Conservation (phyloP, 2,113 vertebrate genomes). For the Sinocyclocheilus rhinocerous region DNA sequence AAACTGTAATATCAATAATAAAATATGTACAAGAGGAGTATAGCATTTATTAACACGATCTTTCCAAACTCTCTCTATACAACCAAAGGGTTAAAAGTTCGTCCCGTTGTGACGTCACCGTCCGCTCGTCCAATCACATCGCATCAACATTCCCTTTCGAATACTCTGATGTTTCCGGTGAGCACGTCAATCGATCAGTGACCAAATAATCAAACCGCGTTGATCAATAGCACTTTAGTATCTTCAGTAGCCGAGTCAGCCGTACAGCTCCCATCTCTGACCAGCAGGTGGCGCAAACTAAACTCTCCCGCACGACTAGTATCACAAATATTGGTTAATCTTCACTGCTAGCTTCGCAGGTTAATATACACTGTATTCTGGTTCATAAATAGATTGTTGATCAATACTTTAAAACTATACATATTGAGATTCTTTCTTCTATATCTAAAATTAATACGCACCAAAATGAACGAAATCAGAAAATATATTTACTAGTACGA, state of each 20-base stretch:
- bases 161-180: background rate
- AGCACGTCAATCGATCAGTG: background rate
- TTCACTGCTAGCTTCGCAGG: conserved; percentile 28
- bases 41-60: conserved; percentile 60
- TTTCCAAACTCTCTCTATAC: conserved; percentile 60
- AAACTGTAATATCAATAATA: conserved; percentile 59
- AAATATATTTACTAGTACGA: conserved; percentile 46
- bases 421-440: conserved; percentile 39
- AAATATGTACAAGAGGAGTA: conserved; percentile 65
- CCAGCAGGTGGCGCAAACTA: conserved; percentile 53
- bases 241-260: conserved; percentile 9
- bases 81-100: conserved; percentile 55
- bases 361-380: conserved; percentile 51
- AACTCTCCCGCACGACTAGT: background rate
- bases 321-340: background rate
- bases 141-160: background rate
- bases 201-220: background rate
- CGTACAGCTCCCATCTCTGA: conserved; percentile 49
- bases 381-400: conserved; percentile 53
- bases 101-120: background rate
- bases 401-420: conserved; percentile 58
- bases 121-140: background rate
- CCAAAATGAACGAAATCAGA: conserved; percentile 44
- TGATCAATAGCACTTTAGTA: background rate
- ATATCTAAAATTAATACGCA: conserved; percentile 51